Percentiles rank a stretch among this genome's conserved stretches.
These are phyloP conservation scores for Batillaria attramentaria DNA, from an alignment of 1,140 invertebrate genomes.

Conservation along the genomic window DNA sequence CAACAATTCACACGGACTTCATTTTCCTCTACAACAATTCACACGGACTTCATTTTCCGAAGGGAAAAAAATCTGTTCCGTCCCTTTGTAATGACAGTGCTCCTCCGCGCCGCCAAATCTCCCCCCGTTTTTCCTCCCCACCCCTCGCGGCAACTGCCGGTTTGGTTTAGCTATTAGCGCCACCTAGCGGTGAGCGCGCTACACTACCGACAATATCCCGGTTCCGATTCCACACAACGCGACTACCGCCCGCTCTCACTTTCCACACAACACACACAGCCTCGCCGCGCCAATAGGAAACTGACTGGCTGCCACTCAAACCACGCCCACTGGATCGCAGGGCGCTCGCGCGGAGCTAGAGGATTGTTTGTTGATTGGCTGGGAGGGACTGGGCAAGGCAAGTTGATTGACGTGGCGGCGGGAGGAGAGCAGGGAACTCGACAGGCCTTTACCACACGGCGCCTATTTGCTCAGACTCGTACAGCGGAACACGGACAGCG, in stretches of 20 bases:
- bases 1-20: no score
- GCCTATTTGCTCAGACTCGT: conserved; percentile 22
- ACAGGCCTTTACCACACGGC: conserved; percentile 20
- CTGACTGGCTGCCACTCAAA: conserved; percentile 3
- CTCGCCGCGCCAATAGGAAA: conserved; percentile 10
- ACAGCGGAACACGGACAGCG: neutral
- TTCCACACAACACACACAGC: neutral
- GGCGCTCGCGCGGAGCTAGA: neutral
- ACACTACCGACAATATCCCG: no score
- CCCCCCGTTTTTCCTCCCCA: no score
- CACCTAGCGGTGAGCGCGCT: no score
- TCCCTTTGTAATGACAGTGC: no score
- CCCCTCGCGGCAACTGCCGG: no score
- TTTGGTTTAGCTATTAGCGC: no score
- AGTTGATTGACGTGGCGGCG: conserved; percentile 9
- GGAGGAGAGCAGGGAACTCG: neutral
- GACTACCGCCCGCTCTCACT: neutral
- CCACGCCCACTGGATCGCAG: conserved; percentile 10
- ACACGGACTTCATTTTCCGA: no score
- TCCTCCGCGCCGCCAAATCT: no score
- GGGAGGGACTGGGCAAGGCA: conserved; percentile 3
- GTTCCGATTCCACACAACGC: no score
- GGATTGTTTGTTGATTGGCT: neutral
- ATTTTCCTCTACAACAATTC: no score
- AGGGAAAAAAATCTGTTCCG: no score